Evolutionary conservation across 2,113 vertebrate genomes (phyloP).

Genomic region (Ochotona curzoniae): DNA sequence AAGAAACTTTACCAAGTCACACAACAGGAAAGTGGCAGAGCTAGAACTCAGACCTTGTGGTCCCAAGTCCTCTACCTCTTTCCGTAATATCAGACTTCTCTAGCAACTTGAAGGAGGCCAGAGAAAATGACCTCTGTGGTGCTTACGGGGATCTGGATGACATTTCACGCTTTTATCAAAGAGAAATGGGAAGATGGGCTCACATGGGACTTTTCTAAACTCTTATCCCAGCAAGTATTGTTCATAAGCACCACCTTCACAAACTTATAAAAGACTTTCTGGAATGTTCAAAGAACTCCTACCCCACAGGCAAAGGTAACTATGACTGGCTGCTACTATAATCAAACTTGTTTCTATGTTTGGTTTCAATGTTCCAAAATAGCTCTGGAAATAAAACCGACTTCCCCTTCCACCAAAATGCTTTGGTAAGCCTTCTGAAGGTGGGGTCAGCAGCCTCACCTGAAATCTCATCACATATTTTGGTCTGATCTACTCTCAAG

Average conservation of each 20-base stretch:
- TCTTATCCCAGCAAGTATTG: not conserved
- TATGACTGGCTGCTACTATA: not conserved
- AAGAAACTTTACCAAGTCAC: not conserved
- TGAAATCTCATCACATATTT: slow-evolving; percentile 10
- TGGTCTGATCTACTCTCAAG: not conserved
- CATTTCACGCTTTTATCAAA: not conserved
- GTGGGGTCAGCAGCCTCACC: not conserved
- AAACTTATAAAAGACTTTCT: not conserved
- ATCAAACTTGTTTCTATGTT: not conserved
- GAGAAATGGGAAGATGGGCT: not conserved
- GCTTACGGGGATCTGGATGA: not conserved
- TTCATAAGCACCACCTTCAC: not conserved
- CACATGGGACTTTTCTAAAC: not conserved
- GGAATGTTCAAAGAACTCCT: not conserved
- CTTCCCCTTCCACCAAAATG: not conserved
- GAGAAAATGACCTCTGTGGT: not conserved
- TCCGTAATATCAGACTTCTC: not conserved
- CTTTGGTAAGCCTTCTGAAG: not conserved
- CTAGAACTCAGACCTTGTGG: not conserved
- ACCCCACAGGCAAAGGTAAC: not conserved
- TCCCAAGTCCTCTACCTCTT: not conserved
- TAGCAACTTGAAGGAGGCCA: not conserved
- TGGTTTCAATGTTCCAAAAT: not conserved
- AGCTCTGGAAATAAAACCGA: not conserved
- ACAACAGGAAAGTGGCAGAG: not conserved